Conservation (phyloP, 30 jellyfish, hydroid and myxozoan genomes). For the Hydractinia symbiolongicarpus region DNA sequence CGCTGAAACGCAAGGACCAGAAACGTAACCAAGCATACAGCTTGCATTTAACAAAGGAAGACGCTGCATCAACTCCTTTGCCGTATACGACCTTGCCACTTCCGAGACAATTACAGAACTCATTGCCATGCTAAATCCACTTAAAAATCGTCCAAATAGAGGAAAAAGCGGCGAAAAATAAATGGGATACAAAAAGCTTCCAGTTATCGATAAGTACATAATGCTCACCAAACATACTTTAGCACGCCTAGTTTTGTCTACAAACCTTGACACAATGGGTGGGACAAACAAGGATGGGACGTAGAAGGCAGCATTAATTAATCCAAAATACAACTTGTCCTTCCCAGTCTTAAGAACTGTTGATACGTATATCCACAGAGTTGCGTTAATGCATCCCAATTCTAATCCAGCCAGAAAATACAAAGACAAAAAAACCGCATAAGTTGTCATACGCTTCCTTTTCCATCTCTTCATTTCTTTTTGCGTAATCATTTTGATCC, state of each 20-base stretch:
- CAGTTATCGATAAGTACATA: not conserved
- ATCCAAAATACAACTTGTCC: not conserved
- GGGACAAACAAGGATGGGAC: not conserved
- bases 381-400: not conserved
- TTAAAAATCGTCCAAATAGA: not conserved
- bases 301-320: not conserved
- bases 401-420: conserved; percentile 4
- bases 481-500: no score
- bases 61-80: not conserved
- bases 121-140: not conserved
- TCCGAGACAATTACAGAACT: not conserved
- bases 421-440: not conserved
- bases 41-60: not conserved
- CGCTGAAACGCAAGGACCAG: conserved; percentile 3
- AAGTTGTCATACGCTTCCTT: not conserved
- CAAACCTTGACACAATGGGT: not conserved
- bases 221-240: not conserved
- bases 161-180: conserved; percentile 1
- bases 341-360: not conserved
- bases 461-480: not conserved
- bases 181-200: not conserved
- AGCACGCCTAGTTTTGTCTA: conserved; percentile 2
- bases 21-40: not conserved
- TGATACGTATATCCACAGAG: not conserved
- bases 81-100: not conserved